Evolutionary conservation across 2,113 vertebrate genomes (phyloP), one percentile per base, ranked within the genome.

Genomic region (Dipodomys stephensi): DNA sequence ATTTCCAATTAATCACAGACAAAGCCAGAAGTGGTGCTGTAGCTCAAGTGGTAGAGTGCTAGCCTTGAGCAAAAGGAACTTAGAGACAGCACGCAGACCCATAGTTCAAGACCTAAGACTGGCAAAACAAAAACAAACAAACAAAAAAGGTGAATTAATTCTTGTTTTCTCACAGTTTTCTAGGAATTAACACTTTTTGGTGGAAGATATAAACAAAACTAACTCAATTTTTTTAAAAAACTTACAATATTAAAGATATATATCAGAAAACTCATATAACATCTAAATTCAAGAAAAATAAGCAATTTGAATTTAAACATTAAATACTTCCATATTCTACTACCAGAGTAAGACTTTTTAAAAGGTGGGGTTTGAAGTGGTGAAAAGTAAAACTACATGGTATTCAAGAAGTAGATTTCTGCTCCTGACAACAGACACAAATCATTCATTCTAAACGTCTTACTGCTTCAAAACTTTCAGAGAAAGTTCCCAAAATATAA

Each of bases 201-300:
- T 87, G 2, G 10, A 88, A 10, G 11, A 80, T n/a, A 81, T 77
- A 71, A 95, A 92, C 22, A 73, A 57, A 88, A 74, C 23, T 71
- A 95, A 72, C n/a, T 49, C 1, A 95, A 44, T 30, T 72, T 73
- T 30, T 72, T 71, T 35, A 87, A 49, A 30, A 35, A 60, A 16
- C 64, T 79, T 27, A 20, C 10, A 80, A 62, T 64, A 15, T 28
- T 32, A 28, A 72, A 67, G 16, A 11, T 60, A 80, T 49, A n/a
- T 28, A 11, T 16, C 10, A 49, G 4, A 80, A 94, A 84, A 49
- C 18, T 27, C 19, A 69, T 78, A 57, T 7, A 35, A 57, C 32
- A 77, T 28, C 35, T 88, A 88, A 85, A 69, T 74, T 5, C 2
- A 87, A 94, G 82, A 69, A 53, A 76, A 73, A 72, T 44, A 49